phyloP scores from a whole-genome alignment of 2,888 invertebrate species.

The Caenorhabditis sulstoni region DNA sequence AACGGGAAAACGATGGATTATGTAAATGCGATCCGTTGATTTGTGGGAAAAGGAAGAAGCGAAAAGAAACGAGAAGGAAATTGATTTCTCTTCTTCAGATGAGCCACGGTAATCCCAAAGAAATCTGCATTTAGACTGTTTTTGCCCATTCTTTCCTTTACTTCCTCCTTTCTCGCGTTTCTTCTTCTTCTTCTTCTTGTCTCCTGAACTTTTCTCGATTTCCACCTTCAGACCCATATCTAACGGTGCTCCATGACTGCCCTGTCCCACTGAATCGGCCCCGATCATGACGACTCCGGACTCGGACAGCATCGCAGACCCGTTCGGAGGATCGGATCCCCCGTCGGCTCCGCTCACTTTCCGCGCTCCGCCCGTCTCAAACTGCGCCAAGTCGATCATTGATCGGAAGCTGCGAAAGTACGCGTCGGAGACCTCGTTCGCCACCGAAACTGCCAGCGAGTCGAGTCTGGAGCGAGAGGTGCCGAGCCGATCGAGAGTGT shows the following conservation, averaged over 20 bases:
- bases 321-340: conserved; percentile 60
- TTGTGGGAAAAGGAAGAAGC: background rate
- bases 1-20: conserved; percentile 19
- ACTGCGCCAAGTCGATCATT: conserved; percentile 72
- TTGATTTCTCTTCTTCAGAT: conserved; percentile 12
- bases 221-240: conserved; percentile 30
- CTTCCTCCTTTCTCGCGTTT: conserved; percentile 16
- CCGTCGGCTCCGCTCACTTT: conserved; percentile 66
- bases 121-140: conserved; percentile 41
- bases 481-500: conserved; percentile 66
- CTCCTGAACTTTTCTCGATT: background rate
- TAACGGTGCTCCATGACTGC: conserved; percentile 25
- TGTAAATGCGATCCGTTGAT: conserved; percentile 20
- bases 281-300: conserved; percentile 60
- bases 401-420: conserved; percentile 76
- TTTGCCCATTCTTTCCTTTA: background rate
- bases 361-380: conserved; percentile 64
- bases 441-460: conserved; percentile 70
- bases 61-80: conserved; percentile 2
- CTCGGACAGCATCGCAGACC: conserved; percentile 63
- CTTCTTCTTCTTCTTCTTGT: conserved; percentile 14
- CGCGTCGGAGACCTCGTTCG: conserved; percentile 78
- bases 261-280: conserved; percentile 1
- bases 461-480: conserved; percentile 65
- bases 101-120: background rate